phyloP scores from a whole-genome alignment of 2,888 invertebrate genomes.

The Ellobium chinense region DNA sequence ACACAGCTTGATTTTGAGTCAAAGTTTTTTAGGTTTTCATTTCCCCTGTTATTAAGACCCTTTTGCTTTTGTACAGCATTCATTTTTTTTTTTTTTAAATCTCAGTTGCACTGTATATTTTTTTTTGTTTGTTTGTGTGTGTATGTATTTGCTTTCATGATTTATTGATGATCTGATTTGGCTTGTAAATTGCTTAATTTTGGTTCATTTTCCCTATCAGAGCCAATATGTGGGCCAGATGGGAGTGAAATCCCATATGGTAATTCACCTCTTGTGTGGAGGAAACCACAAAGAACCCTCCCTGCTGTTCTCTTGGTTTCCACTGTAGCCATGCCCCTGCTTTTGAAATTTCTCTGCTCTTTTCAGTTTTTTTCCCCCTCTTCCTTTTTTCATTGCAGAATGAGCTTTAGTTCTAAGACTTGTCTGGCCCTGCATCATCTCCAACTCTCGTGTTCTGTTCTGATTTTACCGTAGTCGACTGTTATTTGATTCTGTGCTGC shows the following conservation, averaged over 20 bases:
- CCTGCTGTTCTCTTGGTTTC: not conserved
- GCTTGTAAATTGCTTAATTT: no score
- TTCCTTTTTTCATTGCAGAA: no score
- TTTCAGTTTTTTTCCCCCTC: not conserved
- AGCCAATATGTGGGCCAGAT: constrained; percentile 81
- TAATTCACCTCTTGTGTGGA: constrained; percentile 68
- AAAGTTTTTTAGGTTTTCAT: no score
- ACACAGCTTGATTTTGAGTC: no score
- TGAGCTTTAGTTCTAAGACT: no score
- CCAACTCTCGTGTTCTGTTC: no score
- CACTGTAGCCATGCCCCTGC: not conserved
- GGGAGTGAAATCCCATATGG: constrained; percentile 82
- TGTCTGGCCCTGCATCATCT: no score
- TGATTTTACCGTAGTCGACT: no score
- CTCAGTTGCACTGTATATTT: not conserved
- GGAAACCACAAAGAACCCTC: constrained; percentile 2
- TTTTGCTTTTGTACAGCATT: not conserved
- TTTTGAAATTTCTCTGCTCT: not conserved
- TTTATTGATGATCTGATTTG: no score
- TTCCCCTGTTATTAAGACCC: no score
- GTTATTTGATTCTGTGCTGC: no score
- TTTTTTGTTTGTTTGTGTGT: constrained; percentile 20
- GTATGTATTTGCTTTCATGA: constrained; percentile 3
- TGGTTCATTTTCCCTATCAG: constrained; percentile 63
- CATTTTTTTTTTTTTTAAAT: not conserved